Percentiles rank a stretch among this genome's conserved stretches.
Evolutionary conservation across 2,113 vertebrate species (phyloP).

Genomic region (Australoheros scitulus): DNA sequence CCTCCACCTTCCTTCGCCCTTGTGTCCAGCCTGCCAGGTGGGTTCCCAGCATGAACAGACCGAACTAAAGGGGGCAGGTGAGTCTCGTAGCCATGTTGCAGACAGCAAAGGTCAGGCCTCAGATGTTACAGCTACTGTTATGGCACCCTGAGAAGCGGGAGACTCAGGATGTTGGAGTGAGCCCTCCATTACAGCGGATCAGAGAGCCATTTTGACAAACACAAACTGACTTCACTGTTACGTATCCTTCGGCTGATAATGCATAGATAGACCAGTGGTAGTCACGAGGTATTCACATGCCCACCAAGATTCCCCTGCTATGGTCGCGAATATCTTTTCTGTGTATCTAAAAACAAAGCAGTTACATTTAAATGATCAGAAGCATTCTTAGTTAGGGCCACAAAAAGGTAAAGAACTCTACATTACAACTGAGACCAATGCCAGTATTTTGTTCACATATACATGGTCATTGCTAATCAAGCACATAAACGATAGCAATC

Average conservation of each 20-base stretch:
- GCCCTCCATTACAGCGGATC: slow-evolving; percentile 43
- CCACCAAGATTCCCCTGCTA: slow-evolving; percentile 26
- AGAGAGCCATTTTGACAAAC: slow-evolving; percentile 41
- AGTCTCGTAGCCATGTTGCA: slow-evolving; percentile 54
- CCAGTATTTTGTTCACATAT: slow-evolving; percentile 34
- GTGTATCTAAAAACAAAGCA: slow-evolving; percentile 11
- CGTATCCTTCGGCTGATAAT: slow-evolving; percentile 67
- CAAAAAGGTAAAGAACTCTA: slow-evolving; percentile 43
- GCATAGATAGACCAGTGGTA: slow-evolving; percentile 80
- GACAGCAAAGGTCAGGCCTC: slow-evolving; percentile 52
- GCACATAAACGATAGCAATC: slow-evolving; percentile 33
- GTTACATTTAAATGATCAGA: slow-evolving; percentile 58
- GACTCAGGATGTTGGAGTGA: slow-evolving; percentile 67
- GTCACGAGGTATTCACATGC: slow-evolving; percentile 75
- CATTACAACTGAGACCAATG: slow-evolving; percentile 30
- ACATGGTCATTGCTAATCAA: slow-evolving; percentile 34
- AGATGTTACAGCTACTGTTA: slow-evolving; percentile 69
- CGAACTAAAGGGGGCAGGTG: slow-evolving; percentile 19
- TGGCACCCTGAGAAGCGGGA: slow-evolving; percentile 76
- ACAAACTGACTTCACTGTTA: slow-evolving; percentile 36
- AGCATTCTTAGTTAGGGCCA: slow-evolving; percentile 50
- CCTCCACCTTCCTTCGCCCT: background rate
- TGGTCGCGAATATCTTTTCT: slow-evolving; percentile 41
- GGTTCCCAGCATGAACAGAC: slow-evolving; percentile 7
- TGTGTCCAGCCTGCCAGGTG: background rate